A percentile compares a stretch with the other conserved stretches of the same genome.
Evolutionary conservation across 2,888 invertebrate genomes (phyloP).

Genomic region (Chirona hameri): DNA sequence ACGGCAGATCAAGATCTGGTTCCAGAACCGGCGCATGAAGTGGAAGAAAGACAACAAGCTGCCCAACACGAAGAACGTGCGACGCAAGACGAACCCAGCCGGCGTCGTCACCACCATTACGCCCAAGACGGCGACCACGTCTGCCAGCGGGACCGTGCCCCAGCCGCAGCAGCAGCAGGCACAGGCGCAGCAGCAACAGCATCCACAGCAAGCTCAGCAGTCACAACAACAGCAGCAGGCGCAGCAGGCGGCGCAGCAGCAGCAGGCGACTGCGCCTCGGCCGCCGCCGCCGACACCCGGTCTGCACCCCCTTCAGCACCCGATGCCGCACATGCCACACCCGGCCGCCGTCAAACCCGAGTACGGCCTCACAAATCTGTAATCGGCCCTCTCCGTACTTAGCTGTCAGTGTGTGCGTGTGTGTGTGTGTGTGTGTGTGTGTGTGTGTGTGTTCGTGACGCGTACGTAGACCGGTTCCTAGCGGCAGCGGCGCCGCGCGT

Average conservation of each 20-base stretch:
- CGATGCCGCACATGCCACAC: conserved; percentile 9
- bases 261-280: conserved; percentile 28
- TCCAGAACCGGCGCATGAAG: conserved; percentile 79
- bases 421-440: not conserved
- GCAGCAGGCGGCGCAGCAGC: conserved; percentile 31
- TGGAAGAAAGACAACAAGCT: conserved; percentile 85
- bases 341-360: conserved; percentile 3
- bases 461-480: conserved; percentile 22
- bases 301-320: conserved; percentile 26
- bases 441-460: not conserved
- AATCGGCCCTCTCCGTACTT: not conserved
- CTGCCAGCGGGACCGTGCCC: conserved; percentile 57
- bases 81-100: conserved; percentile 71
- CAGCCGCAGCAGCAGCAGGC: conserved; percentile 43
- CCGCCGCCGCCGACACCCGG: not conserved
- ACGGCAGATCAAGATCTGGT: conserved; percentile 86
- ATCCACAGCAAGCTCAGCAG: conserved; percentile 34
- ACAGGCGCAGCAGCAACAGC: conserved; percentile 34
- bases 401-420: not conserved
- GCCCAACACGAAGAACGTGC: conserved; percentile 76
- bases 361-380: conserved; percentile 13
- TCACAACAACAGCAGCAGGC: conserved; percentile 33
- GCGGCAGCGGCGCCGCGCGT: not conserved
- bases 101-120: conserved; percentile 60
- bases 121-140: conserved; percentile 39